Percentiles rank a stretch among this genome's conserved stretches.
These are phyloP conservation scores for Enteromius argenteus DNA, from an alignment of 2,797 vertebrate species.

Conservation along the genomic window DNA sequence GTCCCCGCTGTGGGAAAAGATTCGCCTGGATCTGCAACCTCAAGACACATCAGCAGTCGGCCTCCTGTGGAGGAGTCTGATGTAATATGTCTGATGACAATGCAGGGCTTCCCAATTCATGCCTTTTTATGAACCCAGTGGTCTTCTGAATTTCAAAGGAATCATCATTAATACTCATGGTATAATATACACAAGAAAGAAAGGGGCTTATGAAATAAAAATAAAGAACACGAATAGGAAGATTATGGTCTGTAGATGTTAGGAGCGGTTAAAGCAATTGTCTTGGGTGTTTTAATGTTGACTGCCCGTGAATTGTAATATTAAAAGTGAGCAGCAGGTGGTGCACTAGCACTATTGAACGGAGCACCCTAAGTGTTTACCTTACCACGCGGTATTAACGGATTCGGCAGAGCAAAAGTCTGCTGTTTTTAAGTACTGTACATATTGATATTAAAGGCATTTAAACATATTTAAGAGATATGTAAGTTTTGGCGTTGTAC, in stretches of 20 bases:
- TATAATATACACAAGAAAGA: neutral
- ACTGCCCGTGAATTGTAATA: slow-evolving; percentile 36
- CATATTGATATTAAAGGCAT: no score
- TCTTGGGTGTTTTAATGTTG: neutral
- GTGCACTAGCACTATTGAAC: slow-evolving; percentile 9
- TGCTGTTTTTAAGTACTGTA: neutral
- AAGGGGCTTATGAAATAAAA: neutral
- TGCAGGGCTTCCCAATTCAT: slow-evolving; percentile 23
- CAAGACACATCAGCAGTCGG: slow-evolving; percentile 77
- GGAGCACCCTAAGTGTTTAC: neutral
- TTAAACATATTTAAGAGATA: accelerated
- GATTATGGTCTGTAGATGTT: neutral
- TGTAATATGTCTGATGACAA: neutral
- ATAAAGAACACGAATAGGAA: neutral
- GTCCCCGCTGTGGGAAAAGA: slow-evolving; percentile 74
- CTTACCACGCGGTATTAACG: neutral
- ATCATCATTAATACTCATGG: neutral
- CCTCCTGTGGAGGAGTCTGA: slow-evolving; percentile 64
- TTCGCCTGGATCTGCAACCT: slow-evolving; percentile 82
- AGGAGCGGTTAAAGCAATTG: neutral
- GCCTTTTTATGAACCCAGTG: neutral
- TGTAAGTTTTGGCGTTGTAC: accelerated
- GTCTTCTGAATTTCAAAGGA: neutral
- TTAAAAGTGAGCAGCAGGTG: slow-evolving; percentile 16
- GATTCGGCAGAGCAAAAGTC: no score